Percentiles rank a stretch among this genome's conserved stretches.
Evolutionary conservation across 2,113 vertebrate species (phyloP).

Genomic region (Platysternon megacephalum): DNA sequence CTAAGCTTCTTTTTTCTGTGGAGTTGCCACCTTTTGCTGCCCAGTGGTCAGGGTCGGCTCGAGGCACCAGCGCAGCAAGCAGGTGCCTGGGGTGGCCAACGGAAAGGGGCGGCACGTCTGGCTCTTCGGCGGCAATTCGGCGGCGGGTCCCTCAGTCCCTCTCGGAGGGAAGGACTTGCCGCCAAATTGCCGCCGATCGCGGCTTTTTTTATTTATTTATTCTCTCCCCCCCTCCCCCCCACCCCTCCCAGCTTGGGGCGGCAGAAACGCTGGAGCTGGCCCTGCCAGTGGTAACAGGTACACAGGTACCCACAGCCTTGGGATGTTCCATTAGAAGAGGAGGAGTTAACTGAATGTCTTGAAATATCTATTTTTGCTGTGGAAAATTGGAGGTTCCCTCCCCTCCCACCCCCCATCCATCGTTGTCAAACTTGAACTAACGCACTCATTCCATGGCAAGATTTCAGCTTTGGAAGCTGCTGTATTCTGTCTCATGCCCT

Average conservation of each 20-base stretch:
- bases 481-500: neutral
- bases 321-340: neutral
- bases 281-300: neutral
- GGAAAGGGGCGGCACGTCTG: too few species aligned
- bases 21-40: neutral
- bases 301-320: accelerated
- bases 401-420: neutral
- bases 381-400: neutral
- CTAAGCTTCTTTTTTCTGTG: neutral
- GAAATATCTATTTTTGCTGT: accelerated
- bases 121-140: too few species aligned
- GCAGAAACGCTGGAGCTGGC: too few species aligned
- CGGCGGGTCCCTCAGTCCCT: too few species aligned
- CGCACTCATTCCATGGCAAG: neutral
- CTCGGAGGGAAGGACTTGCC: too few species aligned
- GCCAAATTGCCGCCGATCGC: too few species aligned
- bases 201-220: too few species aligned
- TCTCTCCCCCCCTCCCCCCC: too few species aligned
- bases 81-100: too few species aligned
- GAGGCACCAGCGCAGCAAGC: too few species aligned
- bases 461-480: neutral
- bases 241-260: too few species aligned
- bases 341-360: neutral
- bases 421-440: neutral
- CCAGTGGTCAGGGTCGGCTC: too few species aligned